phyloP scores from a whole-genome alignment of 2,888 invertebrate species.

The Agonopterix arenella region DNA sequence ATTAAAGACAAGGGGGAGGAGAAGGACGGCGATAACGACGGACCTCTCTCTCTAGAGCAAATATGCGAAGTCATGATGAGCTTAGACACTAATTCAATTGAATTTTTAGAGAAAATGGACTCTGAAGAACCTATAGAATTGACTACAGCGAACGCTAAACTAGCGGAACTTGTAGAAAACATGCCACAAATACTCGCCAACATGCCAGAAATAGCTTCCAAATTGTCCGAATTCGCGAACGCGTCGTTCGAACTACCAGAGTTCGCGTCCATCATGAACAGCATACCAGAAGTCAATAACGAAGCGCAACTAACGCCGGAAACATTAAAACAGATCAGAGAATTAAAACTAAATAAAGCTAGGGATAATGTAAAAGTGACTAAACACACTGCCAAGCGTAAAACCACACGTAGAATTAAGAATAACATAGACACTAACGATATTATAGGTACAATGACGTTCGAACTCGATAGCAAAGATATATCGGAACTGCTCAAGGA shows the following conservation, averaged over 20 bases:
- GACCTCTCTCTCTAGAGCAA: conserved; percentile 49
- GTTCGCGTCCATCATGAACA: conserved; percentile 60
- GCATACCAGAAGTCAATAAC: conserved; percentile 50
- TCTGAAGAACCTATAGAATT: conserved; percentile 43
- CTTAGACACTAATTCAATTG: conserved; percentile 54
- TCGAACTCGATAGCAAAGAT: conserved; percentile 57
- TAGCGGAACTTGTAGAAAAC: conserved; percentile 55
- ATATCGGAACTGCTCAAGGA: conserved; percentile 48
- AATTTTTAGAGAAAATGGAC: conserved; percentile 52
- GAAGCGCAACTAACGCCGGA: conserved; percentile 66
- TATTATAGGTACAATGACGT: conserved; percentile 45
- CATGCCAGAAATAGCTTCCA: conserved; percentile 62
- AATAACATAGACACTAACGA: conserved; percentile 39
- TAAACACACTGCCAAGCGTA: conserved; percentile 63
- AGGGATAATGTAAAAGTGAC: conserved; percentile 64
- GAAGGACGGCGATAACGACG: conserved; percentile 22
- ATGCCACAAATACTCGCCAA: conserved; percentile 67
- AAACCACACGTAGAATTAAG: conserved; percentile 50
- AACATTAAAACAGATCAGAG: conserved; percentile 65
- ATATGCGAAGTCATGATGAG: conserved; percentile 66
- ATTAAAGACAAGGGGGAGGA: conserved; percentile 37
- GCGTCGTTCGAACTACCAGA: conserved; percentile 59
- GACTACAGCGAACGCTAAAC: conserved; percentile 42
- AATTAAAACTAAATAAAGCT: conserved; percentile 53
- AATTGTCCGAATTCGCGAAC: conserved; percentile 55